Base-by-base conservation (phyloP, 2,888 invertebrate species). In the Leptopilina syphax region DNA sequence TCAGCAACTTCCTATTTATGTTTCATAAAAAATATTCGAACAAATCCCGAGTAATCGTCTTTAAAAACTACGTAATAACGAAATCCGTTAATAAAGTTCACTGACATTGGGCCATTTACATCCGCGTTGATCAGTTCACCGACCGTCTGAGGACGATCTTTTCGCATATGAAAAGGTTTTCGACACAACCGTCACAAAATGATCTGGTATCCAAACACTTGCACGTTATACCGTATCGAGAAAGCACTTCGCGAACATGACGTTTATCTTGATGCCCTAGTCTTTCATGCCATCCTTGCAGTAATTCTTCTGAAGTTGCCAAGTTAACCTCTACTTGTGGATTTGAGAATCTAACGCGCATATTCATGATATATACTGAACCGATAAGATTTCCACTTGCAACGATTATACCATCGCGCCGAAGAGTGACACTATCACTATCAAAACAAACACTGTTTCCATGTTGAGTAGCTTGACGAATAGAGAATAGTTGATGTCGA, bases 251-350 rank as follows among this genome's bases (percentile, higher is more conserved):
- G 50, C 85, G 83, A 78, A 85, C 86, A 78, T 86, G 85, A 27
- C 85, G 81, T 80, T 86, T 86, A 50, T 85, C 83, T 77, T 85
- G 85, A 79, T 86, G 84, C 41, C 84, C 84, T 1, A 85, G 77
- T 27, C 83, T 77, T 67, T 85, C 85, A 34, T 86, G 85, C 84
- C 84, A 86, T 60, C 82, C 84, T 60, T 85, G 86, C 9, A 85
- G 80, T n/a, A 84, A 18, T 18, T 18, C 84, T 81, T 82, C 82
- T 57, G 83, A 73, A 63, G 84, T 83, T 63, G 84, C 79, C 5
- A 85, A 24, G 77, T 85, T 83, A 27, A 79, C 67, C 65, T 84
- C 81, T 44, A 76, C 81, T 57, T 54, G 76, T 24, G 77, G 44
- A 50, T 84, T 66, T 50, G 84, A 79, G 63, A 44, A 60, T 60